These are phyloP conservation scores for Sarcophaga carnaria DNA, from an alignment of 2,888 invertebrate species.

Conservation along the genomic window DNA sequence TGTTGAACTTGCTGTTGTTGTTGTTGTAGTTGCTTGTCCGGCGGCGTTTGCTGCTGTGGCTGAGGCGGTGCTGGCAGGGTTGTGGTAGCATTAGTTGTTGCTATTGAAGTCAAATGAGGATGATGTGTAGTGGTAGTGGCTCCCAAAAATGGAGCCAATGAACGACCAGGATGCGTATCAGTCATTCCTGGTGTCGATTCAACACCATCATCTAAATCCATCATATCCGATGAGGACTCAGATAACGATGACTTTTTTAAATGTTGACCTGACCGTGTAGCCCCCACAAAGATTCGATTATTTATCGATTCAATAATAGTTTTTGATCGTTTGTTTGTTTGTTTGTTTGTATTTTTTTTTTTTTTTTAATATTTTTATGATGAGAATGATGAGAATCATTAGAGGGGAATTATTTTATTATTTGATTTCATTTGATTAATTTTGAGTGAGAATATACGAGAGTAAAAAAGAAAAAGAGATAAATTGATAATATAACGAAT, in stretches of 20 bases:
- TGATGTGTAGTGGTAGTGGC: constrained; percentile 75
- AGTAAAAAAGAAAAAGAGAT: constrained; percentile 77
- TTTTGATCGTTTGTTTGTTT: background rate
- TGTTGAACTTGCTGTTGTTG: constrained; percentile 71
- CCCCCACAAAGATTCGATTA: constrained; percentile 5
- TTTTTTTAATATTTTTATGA: background rate
- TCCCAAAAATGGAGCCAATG: constrained; percentile 82
- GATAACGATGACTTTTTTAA: constrained; percentile 94
- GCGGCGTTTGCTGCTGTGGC: constrained; percentile 70
- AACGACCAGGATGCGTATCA: constrained; percentile 81
- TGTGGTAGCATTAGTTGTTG: constrained; percentile 71
- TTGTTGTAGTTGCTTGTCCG: constrained; percentile 72
- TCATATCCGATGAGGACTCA: constrained; percentile 94
- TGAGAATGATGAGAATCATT: constrained; percentile 17
- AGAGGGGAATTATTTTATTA: constrained; percentile 63
- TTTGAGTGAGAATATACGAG: constrained; percentile 63
- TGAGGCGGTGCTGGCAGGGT: constrained; percentile 69
- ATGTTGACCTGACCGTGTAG: constrained; percentile 87
- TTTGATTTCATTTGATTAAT: constrained; percentile 23
- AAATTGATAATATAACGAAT: constrained; percentile 65
- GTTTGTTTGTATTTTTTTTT: background rate
- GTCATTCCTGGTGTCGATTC: constrained; percentile 82
- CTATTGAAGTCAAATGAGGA: constrained; percentile 74
- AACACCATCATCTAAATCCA: constrained; percentile 95
- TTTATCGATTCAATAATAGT: constrained; percentile 7